phyloP scores from a whole-genome alignment of 1,140 invertebrate species.

The Micrasema longulum region DNA sequence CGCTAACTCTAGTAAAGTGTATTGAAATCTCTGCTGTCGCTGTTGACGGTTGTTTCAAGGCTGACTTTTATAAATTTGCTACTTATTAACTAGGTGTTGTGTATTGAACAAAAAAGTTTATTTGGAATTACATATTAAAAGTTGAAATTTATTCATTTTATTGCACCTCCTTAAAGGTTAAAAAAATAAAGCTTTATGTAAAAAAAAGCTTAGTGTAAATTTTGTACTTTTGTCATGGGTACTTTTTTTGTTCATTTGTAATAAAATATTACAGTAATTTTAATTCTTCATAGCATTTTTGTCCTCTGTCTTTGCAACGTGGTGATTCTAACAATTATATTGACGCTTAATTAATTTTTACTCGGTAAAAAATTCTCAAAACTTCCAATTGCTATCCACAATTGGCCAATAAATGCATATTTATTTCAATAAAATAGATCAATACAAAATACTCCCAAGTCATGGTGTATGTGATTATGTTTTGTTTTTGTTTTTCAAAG shows the following conservation, averaged over 20 bases:
- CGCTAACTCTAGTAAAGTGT: conserved; percentile 1
- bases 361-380: no score
- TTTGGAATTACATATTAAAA: conserved; percentile 6
- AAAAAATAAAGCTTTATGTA: no score
- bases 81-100: conserved; percentile 35
- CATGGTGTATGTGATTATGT: conserved; percentile 34
- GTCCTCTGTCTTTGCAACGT: no score
- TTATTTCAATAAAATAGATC: conserved; percentile 9
- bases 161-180: not conserved
- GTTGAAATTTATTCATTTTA: not conserved
- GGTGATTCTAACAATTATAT: no score
- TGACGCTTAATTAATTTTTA: no score
- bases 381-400: no score
- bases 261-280: no score
- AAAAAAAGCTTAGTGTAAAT: not conserved
- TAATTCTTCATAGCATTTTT: no score
- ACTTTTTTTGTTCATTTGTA: no score
- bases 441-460: conserved; percentile 27
- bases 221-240: no score
- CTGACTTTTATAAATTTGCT: conserved; percentile 36
- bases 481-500: conserved; percentile 43
- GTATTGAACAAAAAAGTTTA: conserved; percentile 30
- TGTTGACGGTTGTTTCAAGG: conserved; percentile 23
- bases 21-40: conserved; percentile 16
- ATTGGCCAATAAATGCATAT: not conserved